Evolutionary conservation across 2,888 invertebrate species (phyloP).

Genomic region (Acanthosepion esculentum): DNA sequence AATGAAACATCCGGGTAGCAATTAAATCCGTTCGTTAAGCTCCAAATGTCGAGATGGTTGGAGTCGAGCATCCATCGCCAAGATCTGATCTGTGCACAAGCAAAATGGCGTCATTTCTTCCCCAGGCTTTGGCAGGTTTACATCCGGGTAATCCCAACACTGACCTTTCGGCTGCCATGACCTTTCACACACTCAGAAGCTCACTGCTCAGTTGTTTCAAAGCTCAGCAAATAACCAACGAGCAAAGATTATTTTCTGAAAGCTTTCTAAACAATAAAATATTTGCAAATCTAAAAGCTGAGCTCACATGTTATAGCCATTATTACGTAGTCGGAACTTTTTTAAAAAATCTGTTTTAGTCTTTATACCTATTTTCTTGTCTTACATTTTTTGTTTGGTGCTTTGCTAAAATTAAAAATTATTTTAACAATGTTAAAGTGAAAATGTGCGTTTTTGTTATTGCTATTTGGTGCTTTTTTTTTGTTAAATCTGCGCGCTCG

Average conservation of each 20-base stretch:
- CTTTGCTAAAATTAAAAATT: no score
- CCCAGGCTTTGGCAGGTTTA: constrained; percentile 45
- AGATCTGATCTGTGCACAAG: constrained; percentile 37
- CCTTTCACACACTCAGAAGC: constrained; percentile 42
- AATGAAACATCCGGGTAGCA: constrained; percentile 47
- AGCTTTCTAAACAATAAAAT: neutral
- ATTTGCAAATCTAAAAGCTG: neutral
- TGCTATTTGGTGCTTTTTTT: neutral
- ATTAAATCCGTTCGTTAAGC: constrained; percentile 47
- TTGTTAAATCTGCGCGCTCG: neutral
- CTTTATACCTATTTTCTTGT: neutral
- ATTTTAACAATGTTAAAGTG: no score
- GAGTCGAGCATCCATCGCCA: constrained; percentile 44
- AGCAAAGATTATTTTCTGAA: neutral
- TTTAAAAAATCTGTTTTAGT: neutral
- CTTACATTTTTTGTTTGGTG: no score
- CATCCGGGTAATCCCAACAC: constrained; percentile 47
- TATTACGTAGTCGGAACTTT: neutral
- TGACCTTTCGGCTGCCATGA: constrained; percentile 45
- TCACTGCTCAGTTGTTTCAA: constrained; percentile 25
- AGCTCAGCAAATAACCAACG: neutral
- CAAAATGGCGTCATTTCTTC: constrained; percentile 47
- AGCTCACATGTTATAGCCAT: neutral
- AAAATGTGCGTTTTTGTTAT: neutral
- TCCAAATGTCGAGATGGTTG: constrained; percentile 43